Evolutionary conservation across 2,797 vertebrate species (phyloP), one percentile per base, ranked within the genome.

Genomic region (Eulemur mongoz): DNA sequence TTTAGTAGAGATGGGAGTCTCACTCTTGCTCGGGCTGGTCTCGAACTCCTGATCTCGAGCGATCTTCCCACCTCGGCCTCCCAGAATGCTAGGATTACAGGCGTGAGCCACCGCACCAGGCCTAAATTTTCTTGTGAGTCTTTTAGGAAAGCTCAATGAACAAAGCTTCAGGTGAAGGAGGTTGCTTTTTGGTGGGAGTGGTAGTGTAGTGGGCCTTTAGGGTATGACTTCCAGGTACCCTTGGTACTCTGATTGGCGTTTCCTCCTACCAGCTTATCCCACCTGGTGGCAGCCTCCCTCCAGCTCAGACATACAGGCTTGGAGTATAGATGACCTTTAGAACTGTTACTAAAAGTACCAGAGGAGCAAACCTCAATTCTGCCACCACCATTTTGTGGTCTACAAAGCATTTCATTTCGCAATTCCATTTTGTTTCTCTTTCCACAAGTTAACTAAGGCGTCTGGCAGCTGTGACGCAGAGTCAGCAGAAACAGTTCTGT

Each of bases 401-500:
- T 88, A 45, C 7, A 65, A 48, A 81, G 3, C 52, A 96, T 95
- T 93, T 95, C n/a, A 78, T 84, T 97, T 97, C 13, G 1, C 22
- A 22, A 83, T 93, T 59, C 23, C 65, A 38, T 97, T 97, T 95
- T 96, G 35, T 89, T 98, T 98, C 94, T 92, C 59, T 95, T 96
- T 92, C 59, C 63, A 40, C 23, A 43, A n/a, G 48, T 96, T 50
- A 73, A 57, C 91, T 85, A 93, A 87, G 93, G 97, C 98, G 35
- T 95, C 85, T 98, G 97, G 97, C 97, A 97, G 88, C 48, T 0
- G 0, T 69, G 4, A 4, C 82, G 97, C 93, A 45, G 63, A 63
- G 70, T 98, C 97, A 98, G 98, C 98, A 98, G 79, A 95, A 98
- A 95, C 27, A 9, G 45, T 48, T 93, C 86, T 76, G 52, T 95